A percentile compares a stretch with the other conserved stretches of the same genome.
Conservation (phyloP, 2,888 invertebrate genomes). For the Raillietiella orientalis region DNA sequence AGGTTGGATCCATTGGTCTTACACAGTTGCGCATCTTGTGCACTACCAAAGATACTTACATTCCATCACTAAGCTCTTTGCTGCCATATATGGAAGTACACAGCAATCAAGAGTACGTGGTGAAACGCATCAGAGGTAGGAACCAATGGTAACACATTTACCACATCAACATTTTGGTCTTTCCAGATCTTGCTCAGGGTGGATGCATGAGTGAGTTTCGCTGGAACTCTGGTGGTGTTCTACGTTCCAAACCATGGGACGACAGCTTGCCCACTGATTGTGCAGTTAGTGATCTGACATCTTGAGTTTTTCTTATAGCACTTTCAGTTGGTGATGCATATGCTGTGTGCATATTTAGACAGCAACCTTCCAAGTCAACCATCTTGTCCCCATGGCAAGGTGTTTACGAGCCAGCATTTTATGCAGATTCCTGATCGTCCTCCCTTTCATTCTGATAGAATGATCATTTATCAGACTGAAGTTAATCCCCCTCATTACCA, state of each 20-base stretch:
- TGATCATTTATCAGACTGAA: slow-evolving; percentile 25
- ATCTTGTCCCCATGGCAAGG: slow-evolving; percentile 14
- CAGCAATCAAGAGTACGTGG: slow-evolving; percentile 53
- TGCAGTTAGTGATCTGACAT: slow-evolving; percentile 20
- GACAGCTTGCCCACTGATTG: slow-evolving; percentile 57
- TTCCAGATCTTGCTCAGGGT: slow-evolving; percentile 33
- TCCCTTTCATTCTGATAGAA: slow-evolving; percentile 15
- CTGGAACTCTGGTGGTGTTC: slow-evolving; percentile 48
- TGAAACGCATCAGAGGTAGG: slow-evolving; percentile 29
- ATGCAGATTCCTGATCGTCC: slow-evolving; percentile 12
- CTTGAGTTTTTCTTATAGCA: background rate
- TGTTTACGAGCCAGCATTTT: slow-evolving; percentile 14
- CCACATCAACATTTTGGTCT: slow-evolving; percentile 1
- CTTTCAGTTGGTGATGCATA: slow-evolving; percentile 39
- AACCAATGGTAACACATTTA: background rate
- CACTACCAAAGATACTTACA: slow-evolving; percentile 12
- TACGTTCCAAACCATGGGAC: slow-evolving; percentile 41
- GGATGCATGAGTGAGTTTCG: slow-evolving; percentile 62
- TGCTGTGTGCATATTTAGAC: slow-evolving; percentile 57
- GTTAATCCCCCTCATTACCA: slow-evolving; percentile 35
- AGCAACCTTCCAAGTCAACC: slow-evolving; percentile 25
- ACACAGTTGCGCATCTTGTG: slow-evolving; percentile 39
- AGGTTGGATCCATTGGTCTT: slow-evolving; percentile 22
- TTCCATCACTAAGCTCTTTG: slow-evolving; percentile 25
- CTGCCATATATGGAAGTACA: slow-evolving; percentile 49